Evolutionary conservation across 1,140 invertebrate species (phyloP), one percentile per base, ranked within the genome.

Genomic region (Cyphomyrmex costatus): DNA sequence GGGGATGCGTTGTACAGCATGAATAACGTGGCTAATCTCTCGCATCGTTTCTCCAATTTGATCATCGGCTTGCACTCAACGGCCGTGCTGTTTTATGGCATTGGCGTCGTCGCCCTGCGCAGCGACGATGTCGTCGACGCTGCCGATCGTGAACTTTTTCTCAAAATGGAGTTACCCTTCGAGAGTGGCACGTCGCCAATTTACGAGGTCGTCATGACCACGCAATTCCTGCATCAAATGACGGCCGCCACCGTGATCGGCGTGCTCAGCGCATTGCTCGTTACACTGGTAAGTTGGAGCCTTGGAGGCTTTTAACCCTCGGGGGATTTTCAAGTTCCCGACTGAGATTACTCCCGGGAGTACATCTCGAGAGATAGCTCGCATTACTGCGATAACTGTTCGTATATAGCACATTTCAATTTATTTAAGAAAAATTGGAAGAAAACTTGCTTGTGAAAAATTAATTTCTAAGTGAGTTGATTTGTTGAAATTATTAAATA

Each of bases 141-240:
- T 7, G 36, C 36, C 60, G 12, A 46, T 36, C 70, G 85, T n/a
- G 27, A 88, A 14, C 86, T 90, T 10, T 49, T 86, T 3, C 33
- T 90, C 3, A 87, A 86, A 30, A 90, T 90, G 86, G 88, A 90
- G 3, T 73, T 90, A 51, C 86, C 88, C 16, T 90, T 90, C 53
- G 80, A 90, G 2, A 78, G 19, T 10, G 51, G 7, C 19, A 12
- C 24, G 10, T 88, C 88, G 10, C 88, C 89, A 1, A 58, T 60
- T 77, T 90, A 90, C 58, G 88, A 90, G 42, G 12, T 90, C 5
- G 58, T 90, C 21, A 24, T 88, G 56, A 58, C 24, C 10, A 21
- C 42, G 36, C 76, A 89, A 16, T 58, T 85, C 19, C 16, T 88
- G 27, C 71, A 85, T 61, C 79, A 88, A 16, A 27, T 73, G 8